Evolutionary conservation across 1,140 invertebrate species (phyloP), one percentile per base, ranked within the genome.

Genomic region (Ceratina australensis): DNA sequence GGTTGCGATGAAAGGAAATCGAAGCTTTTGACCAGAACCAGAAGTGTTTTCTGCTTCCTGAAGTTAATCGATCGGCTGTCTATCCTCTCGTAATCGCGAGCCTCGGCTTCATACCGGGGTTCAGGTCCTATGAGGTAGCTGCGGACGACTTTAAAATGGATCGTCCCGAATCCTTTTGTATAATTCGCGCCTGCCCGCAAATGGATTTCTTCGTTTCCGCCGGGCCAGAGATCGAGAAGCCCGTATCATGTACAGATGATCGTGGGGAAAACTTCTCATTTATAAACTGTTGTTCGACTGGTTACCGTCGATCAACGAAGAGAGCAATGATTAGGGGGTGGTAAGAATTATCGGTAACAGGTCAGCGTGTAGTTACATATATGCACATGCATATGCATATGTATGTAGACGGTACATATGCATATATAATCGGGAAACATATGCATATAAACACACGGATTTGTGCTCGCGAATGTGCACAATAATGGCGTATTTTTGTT

Each of bases 321-420:
- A 72, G 79, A 61, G 80, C 65, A 69, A 81, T 73, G 73, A 84
- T 74, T 28, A 78, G 65, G 74, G 73, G 50, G 69, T 61, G 57
- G 56, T 61, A 72, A 85, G 60, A 71, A 77, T 73, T 82, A 75
- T 74, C 75, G n/a, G 67, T 69, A 71, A 54, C 47, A 65, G 52
- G 49, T 42, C n/a, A 79, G 79, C 57, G 78, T 79, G 20, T 67
- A 66, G 33, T 42, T 28, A 72, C 47, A 71, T 77, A 82, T 84
- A 75, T 80, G 78, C 78, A 84, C 84, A 85, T 85, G 80, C 69
- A 83, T 85, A 83, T 85, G 75, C 73, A 71, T 78, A 71, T 71
- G 79, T 65, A 72, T 64, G 65, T 77, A 47, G n/a, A 49, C 15
- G 22, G 26, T 52, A 82, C 68, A 69, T 78, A 83, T 78, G 67